Evolutionary conservation across 2,797 vertebrate genomes (phyloP).

Genomic region (Dallia pectoralis): DNA sequence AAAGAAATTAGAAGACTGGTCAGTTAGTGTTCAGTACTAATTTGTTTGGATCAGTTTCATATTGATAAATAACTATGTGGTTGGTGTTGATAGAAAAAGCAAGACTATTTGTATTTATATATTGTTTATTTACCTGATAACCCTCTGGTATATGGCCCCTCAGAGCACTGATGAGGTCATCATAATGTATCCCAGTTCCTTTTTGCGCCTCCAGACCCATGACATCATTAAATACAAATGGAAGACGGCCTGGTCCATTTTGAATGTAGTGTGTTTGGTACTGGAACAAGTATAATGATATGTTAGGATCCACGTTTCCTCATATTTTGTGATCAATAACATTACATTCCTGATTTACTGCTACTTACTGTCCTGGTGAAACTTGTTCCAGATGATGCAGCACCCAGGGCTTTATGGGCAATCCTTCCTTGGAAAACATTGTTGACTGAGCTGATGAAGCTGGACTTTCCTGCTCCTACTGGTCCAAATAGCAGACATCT

Average conservation of each 20-base stretch:
- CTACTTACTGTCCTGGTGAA: conserved; percentile 43
- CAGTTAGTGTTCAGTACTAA: neutral
- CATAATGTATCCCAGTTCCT: neutral
- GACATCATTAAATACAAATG: conserved; percentile 49
- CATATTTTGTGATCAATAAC: too few relatives aligned
- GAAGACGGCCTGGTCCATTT: neutral
- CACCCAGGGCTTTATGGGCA: conserved; percentile 25
- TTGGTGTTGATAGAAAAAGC: too few relatives aligned
- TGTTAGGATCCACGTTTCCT: neutral
- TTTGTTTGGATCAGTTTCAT: too few relatives aligned
- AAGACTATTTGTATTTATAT: too few relatives aligned
- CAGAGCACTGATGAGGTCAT: conserved; percentile 40
- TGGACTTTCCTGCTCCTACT: conserved; percentile 68
- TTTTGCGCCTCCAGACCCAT: conserved; percentile 24
- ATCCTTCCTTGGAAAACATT: conserved; percentile 46
- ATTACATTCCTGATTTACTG: neutral
- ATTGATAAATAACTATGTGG: too few relatives aligned
- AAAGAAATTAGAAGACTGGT: neutral
- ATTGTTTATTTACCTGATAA: conserved; percentile 33
- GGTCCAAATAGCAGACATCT: conserved; percentile 70
- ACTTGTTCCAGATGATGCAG: accelerated
- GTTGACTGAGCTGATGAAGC: conserved; percentile 73
- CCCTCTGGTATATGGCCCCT: conserved; percentile 35
- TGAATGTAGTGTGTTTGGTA: conserved; percentile 29
- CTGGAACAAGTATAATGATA: conserved; percentile 25